Base-by-base conservation (phyloP, 2,797 vertebrate genomes). In the Lycodopsis pacificus region DNA sequence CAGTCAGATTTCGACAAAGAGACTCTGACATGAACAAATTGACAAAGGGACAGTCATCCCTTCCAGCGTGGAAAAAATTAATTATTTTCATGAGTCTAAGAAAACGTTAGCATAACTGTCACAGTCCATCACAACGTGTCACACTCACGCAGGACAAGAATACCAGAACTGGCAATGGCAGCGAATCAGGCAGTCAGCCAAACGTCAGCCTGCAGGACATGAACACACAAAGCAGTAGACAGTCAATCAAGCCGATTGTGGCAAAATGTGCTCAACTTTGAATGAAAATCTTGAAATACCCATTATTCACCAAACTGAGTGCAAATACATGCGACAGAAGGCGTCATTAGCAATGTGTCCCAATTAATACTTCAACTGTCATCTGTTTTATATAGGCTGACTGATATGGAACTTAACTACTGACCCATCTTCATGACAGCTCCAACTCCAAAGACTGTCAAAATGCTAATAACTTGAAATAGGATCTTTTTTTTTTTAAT, bases 81-180 rank as follows among this genome's bases (percentile, higher is more conserved):
- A 62, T 71, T 2, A 59, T 82, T 82, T 80, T 27, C 25, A 44
- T 54, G 65, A 79, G 62, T 1, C 49, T 62, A 69, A 65, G 49
- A 65, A 70, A 74, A 71, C 15, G 71, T 79, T 81, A 66, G 78
- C 76, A 81, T 66, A 69, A 68, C 86, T 85, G 86, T 83, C 86
- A 81, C 34, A 62, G 65, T 34, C n/a, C 27, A 77, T 88, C 73
- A 82, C 42, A 48, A 30, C 2, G 32, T 67, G 57, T 65, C 71
- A 79, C 19, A 7, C 49, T 80, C 44, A 74, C 12, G 7, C 40
- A 67, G 44, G 61, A 67, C 36, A 42, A 49, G 57, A 66, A 78
- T 57, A 63, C 62, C 36, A 22, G 25, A 77, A 65, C 34, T 46
- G 64, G 58, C 17, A 17, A 30, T 42, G 61, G 49, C 25, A 46